Conservation (phyloP, 2,888 invertebrate genomes). For the Drosophila dives region DNA sequence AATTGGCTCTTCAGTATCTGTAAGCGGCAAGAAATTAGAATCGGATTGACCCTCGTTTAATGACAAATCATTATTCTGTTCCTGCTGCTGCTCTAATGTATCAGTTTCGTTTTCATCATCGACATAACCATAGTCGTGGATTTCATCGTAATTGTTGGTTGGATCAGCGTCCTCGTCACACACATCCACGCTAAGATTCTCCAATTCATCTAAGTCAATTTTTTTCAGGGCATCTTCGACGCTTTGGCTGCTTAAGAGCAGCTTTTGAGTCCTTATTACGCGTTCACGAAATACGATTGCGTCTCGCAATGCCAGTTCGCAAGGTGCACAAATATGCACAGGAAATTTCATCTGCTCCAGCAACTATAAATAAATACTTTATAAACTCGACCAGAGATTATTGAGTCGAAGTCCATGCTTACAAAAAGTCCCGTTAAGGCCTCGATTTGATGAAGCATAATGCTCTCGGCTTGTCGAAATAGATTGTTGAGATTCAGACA, state of each 20-base stretch:
- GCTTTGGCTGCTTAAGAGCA: constrained; percentile 33
- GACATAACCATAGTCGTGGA: constrained; percentile 5
- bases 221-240: constrained; percentile 23
- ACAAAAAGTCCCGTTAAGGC: constrained; percentile 66
- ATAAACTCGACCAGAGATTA: neutral
- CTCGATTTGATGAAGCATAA: constrained; percentile 69
- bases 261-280: constrained; percentile 62
- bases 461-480: constrained; percentile 48
- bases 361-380: constrained; percentile 34
- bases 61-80: neutral
- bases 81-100: neutral
- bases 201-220: constrained; percentile 44
- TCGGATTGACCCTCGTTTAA: neutral
- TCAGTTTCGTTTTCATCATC: constrained; percentile 8
- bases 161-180: neutral
- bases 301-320: constrained; percentile 51
- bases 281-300: constrained; percentile 65
- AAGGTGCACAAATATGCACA: constrained; percentile 61
- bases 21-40: neutral
- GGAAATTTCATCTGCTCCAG: constrained; percentile 44
- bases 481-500: constrained; percentile 44
- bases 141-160: constrained; percentile 12
- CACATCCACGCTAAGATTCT: neutral
- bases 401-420: constrained; percentile 11
- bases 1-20: constrained; percentile 6